phyloP scores from a whole-genome alignment of 2,797 vertebrate species.

The Mallotus villosus region DNA sequence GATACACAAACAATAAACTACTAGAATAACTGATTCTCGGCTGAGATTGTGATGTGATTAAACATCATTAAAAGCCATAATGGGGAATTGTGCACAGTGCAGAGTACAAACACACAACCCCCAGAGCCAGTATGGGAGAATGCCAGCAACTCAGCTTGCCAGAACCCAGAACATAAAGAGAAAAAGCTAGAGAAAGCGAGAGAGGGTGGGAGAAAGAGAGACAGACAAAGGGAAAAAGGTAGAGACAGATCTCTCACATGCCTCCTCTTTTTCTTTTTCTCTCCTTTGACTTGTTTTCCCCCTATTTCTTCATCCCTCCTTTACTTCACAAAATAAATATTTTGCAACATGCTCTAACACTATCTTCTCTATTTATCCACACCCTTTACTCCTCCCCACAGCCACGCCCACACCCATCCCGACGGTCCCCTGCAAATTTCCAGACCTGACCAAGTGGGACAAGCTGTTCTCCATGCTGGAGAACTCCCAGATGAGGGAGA shows the following conservation, averaged over 20 bases:
- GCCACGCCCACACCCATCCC: constrained; percentile 46
- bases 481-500: constrained; percentile 96
- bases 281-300: not conserved
- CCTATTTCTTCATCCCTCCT: no score
- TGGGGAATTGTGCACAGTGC: constrained; percentile 14
- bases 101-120: constrained; percentile 15
- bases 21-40: constrained; percentile 29
- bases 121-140: not conserved
- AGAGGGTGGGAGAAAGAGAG: not conserved
- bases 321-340: no score
- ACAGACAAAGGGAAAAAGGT: constrained; percentile 8
- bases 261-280: not conserved
- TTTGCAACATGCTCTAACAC: not conserved
- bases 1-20: constrained; percentile 23
- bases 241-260: constrained; percentile 21
- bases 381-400: constrained; percentile 17
- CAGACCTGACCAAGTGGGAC: constrained; percentile 85
- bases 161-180: not conserved
- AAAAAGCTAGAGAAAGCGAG: no score
- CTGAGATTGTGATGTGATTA: constrained; percentile 40
- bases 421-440: constrained; percentile 62
- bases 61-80: constrained; percentile 22
- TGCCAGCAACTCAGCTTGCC: constrained; percentile 5
- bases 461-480: constrained; percentile 96
- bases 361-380: not conserved